These are phyloP conservation scores for Trissoscelio sp. DNA, from an alignment of 2,888 invertebrate genomes.

Conservation along the genomic window DNA sequence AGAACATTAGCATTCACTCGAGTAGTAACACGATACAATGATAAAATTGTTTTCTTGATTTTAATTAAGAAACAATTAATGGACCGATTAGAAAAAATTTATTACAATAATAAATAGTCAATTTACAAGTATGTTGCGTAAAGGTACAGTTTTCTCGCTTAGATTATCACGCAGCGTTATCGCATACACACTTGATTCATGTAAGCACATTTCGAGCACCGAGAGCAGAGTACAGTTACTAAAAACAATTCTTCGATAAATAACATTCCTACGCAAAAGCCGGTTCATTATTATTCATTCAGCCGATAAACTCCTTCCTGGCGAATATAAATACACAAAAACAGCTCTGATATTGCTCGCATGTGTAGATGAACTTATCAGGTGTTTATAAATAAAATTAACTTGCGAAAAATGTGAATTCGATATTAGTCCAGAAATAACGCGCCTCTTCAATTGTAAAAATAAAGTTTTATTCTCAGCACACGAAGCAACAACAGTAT, in stretches of 20 bases:
- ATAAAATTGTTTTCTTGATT: background rate
- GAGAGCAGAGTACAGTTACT: conserved; percentile 58
- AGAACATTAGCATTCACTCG: background rate
- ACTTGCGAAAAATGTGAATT: conserved; percentile 32
- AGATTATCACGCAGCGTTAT: conserved; percentile 33
- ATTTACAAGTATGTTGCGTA: background rate
- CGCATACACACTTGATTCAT: conserved; percentile 48
- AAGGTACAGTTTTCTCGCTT: no score
- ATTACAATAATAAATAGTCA: background rate
- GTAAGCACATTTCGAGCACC: conserved; percentile 52
- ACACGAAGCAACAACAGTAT: no score
- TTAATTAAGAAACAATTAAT: background rate
- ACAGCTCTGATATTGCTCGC: conserved; percentile 14
- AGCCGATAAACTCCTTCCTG: conserved; percentile 46
- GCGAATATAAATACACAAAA: conserved; percentile 28
- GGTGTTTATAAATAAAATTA: conserved; percentile 71
- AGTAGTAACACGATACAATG: background rate
- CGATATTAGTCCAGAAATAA: conserved; percentile 8
- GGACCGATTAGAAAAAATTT: background rate
- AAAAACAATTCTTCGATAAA: conserved; percentile 60
- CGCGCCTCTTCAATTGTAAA: no score
- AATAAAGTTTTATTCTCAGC: no score
- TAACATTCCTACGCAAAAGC: conserved; percentile 53
- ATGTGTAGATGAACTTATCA: conserved; percentile 25
- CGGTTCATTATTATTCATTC: conserved; percentile 56